Conservation (phyloP, 2,888 invertebrate genomes). For the Drosophila neoperkinsi region DNA sequence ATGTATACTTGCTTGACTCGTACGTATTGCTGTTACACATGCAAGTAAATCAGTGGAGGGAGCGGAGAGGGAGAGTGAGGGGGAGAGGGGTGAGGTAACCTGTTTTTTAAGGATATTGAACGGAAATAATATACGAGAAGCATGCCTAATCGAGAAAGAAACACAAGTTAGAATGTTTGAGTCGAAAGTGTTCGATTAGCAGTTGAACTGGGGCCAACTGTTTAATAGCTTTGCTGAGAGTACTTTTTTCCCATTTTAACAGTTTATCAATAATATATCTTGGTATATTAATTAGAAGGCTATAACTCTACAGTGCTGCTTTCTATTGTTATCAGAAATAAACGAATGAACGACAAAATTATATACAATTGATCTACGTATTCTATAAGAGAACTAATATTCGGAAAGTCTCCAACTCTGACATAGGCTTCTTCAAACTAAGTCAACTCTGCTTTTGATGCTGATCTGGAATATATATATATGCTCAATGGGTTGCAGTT, state of each 20-base stretch:
- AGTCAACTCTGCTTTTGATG: background rate
- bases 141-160: background rate
- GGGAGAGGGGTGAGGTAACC: background rate
- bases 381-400: background rate
- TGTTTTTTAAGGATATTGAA: conserved; percentile 28
- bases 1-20: no score
- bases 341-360: background rate
- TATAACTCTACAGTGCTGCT: background rate
- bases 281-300: fast-evolving
- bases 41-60: no score
- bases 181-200: background rate
- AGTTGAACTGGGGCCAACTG: background rate
- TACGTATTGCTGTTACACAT: no score
- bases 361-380: background rate
- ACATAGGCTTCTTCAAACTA: background rate
- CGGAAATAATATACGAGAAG: conserved; percentile 31
- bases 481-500: background rate
- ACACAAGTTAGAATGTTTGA: background rate
- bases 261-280: background rate
- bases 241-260: background rate
- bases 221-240: background rate
- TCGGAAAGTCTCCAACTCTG: background rate
- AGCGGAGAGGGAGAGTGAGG: background rate
- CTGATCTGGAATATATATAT: background rate
- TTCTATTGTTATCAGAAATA: background rate